Conservation (phyloP, 1,140 invertebrate genomes). For the Centruroides sculpturatus region DNA sequence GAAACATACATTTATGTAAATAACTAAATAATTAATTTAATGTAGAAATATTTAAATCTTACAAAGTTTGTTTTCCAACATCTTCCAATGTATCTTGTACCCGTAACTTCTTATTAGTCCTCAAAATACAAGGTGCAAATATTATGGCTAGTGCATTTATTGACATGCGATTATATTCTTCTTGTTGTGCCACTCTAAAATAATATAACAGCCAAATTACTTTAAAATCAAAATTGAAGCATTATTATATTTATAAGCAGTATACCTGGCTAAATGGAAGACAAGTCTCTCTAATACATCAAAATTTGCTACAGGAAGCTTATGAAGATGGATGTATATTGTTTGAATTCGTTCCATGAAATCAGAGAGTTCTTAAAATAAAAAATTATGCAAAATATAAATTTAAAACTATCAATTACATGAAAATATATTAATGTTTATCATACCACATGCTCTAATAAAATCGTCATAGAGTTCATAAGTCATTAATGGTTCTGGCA, state of each 20-base stretch:
- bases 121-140: conserved; percentile 83
- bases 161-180: conserved; percentile 83
- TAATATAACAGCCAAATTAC: too few species aligned
- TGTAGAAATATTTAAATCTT: conserved; percentile 16
- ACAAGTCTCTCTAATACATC: conserved; percentile 82
- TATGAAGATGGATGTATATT: conserved; percentile 43
- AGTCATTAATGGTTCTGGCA: conserved; percentile 82
- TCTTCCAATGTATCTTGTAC: conserved; percentile 73
- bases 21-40: conserved; percentile 32
- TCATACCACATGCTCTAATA: conserved; percentile 49
- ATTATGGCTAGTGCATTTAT: conserved; percentile 81
- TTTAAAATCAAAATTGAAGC: too few species aligned
- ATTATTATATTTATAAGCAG: too few species aligned
- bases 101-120: conserved; percentile 66
- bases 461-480: conserved; percentile 92
- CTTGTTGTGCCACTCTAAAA: conserved; percentile 57
- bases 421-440: not conserved
- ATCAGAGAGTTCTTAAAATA: too few species aligned
- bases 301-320: conserved; percentile 76
- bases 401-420: too few species aligned
- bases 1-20: too few species aligned
- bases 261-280: conserved; percentile 71
- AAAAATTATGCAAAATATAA: too few species aligned
- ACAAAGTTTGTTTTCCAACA: conserved; percentile 34
- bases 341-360: conserved; percentile 14